Evolutionary conservation across 2,113 vertebrate genomes (phyloP).

Genomic region (Lates calcarifer): DNA sequence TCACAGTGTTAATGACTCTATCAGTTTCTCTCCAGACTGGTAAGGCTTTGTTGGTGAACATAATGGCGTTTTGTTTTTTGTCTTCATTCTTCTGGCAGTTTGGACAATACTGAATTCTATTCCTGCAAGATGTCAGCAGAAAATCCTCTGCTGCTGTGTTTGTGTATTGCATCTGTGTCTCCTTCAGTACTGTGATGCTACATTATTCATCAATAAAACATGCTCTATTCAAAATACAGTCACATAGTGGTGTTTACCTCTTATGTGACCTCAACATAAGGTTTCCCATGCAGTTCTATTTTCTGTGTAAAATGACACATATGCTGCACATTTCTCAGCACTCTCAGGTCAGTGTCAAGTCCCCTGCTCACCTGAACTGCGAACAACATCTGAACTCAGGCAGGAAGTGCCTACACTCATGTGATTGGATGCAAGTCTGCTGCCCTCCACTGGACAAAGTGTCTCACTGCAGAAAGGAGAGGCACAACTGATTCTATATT

Average conservation of each 20-base stretch:
- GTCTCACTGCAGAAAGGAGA: constrained; percentile 29
- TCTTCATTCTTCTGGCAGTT: constrained; percentile 17
- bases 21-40: constrained; percentile 39
- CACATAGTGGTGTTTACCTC: too few relatives aligned
- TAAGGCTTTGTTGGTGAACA: constrained; percentile 36
- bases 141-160: not conserved
- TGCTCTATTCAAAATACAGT: not conserved
- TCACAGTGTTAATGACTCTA: constrained; percentile 27
- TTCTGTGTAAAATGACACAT: constrained; percentile 23
- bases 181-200: not conserved
- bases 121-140: not conserved
- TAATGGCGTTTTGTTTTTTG: constrained; percentile 54
- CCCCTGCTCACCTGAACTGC: not conserved
- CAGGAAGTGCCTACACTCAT: not conserved
- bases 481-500: not conserved
- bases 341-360: constrained; percentile 26
- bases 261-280: accelerated
- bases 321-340: constrained; percentile 11
- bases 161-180: not conserved
- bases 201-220: not conserved
- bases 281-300: not conserved
- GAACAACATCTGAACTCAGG: not conserved
- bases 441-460: constrained; percentile 68
- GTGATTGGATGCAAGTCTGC: constrained; percentile 49
- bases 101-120: constrained; percentile 38